A percentile compares a stretch with the other conserved stretches of the same genome.
Evolutionary conservation across 2,888 invertebrate genomes (phyloP).

Genomic region (Rhogogaster chlorosoma): DNA sequence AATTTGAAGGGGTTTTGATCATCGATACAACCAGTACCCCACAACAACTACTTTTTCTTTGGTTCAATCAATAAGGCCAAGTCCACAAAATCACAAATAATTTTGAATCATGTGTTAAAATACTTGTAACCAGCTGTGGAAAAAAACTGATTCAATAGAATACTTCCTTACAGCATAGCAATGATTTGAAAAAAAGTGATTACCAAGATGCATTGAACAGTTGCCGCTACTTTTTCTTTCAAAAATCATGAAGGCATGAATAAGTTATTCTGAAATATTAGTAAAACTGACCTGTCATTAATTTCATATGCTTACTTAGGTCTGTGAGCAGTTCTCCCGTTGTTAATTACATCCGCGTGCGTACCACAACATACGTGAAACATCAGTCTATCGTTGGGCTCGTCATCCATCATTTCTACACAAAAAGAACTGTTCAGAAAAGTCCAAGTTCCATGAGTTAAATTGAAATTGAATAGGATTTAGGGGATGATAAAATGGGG

Average conservation of each 20-base stretch:
- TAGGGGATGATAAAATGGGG: background rate
- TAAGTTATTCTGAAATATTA: background rate
- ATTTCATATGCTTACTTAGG: slow-evolving; percentile 87
- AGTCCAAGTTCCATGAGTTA: background rate
- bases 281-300: slow-evolving; percentile 3
- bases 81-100: slow-evolving; percentile 16
- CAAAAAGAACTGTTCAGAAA: background rate
- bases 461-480: background rate
- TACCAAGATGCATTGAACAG: too few species aligned
- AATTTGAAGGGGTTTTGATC: too few species aligned
- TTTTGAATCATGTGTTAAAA: too few species aligned
- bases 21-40: too few species aligned
- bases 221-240: background rate
- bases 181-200: too few species aligned
- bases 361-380: slow-evolving; percentile 96
- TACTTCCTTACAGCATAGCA: too few species aligned
- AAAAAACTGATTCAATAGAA: background rate
- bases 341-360: slow-evolving; percentile 94
- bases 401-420: slow-evolving; percentile 73
- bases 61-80: too few species aligned
- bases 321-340: slow-evolving; percentile 93
- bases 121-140: too few species aligned
- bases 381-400: slow-evolving; percentile 84
- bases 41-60: too few species aligned
- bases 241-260: background rate